Evolutionary conservation across 2,888 invertebrate genomes (phyloP).

Genomic region (Dryadula phaetusa): DNA sequence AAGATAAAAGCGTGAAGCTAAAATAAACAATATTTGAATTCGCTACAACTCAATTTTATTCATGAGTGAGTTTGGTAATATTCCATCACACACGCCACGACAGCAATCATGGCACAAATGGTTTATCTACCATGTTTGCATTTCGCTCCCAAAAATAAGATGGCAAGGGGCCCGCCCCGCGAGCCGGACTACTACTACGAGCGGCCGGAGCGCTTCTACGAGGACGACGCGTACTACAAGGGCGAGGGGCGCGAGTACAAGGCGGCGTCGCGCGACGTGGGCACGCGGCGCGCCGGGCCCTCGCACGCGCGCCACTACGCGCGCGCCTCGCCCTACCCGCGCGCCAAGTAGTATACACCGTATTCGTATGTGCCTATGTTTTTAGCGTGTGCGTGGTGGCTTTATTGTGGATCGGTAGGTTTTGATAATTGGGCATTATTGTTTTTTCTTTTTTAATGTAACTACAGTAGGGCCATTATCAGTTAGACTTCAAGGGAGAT

Average conservation of each 20-base stretch:
- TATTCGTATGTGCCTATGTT: conserved; percentile 48
- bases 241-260: conserved; percentile 65
- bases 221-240: conserved; percentile 71
- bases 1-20: too few species aligned
- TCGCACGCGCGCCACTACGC: conserved; percentile 54
- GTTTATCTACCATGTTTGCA: too few species aligned
- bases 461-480: too few species aligned
- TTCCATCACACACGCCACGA: too few species aligned
- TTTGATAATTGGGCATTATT: neutral
- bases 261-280: conserved; percentile 67
- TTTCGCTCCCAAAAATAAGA: too few species aligned
- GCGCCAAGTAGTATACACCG: conserved; percentile 73
- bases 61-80: too few species aligned
- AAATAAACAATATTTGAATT: too few species aligned
- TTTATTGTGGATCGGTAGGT: neutral
- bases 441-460: too few species aligned
- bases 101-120: too few species aligned
- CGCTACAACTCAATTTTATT: too few species aligned
- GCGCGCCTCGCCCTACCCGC: conserved; percentile 69
- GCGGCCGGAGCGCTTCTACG: conserved; percentile 75
- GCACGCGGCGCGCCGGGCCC: conserved; percentile 62
- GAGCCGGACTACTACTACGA: conserved; percentile 89
- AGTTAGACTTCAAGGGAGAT: too few species aligned
- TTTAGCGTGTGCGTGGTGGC: conserved; percentile 37
- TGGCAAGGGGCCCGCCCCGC: conserved; percentile 67